These are phyloP conservation scores for Drosophila demipolita DNA, from an alignment of 2,888 invertebrate genomes.

Conservation along the genomic window DNA sequence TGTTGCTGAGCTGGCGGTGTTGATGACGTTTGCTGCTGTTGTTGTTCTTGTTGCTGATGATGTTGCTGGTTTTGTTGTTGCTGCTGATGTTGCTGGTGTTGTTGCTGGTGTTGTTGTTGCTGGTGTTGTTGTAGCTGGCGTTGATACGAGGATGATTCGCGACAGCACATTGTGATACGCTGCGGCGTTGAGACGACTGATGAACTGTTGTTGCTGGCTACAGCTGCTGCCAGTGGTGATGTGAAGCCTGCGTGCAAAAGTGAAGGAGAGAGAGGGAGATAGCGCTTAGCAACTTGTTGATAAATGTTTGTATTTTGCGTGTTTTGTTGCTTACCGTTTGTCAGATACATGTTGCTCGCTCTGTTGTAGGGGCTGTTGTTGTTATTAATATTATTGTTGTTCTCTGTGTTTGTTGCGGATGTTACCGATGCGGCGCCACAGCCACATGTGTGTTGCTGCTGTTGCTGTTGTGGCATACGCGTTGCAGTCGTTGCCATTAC, in stretches of 20 bases:
- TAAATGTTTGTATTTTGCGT: neutral
- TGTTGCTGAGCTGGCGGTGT: slow-evolving; percentile 45
- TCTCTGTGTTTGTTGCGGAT: slow-evolving; percentile 32
- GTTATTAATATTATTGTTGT: slow-evolving; percentile 45
- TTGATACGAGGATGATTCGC: slow-evolving; percentile 36
- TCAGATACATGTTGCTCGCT: slow-evolving; percentile 68
- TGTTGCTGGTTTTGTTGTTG: slow-evolving; percentile 40
- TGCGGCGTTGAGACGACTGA: slow-evolving; percentile 67
- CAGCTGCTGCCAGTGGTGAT: slow-evolving; percentile 80
- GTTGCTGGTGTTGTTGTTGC: slow-evolving; percentile 51
- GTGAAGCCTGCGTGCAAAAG: slow-evolving; percentile 70
- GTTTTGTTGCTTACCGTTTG: slow-evolving; percentile 67
- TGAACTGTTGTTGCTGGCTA: slow-evolving; percentile 74
- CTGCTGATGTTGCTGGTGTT: slow-evolving; percentile 33
- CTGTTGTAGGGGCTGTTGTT: slow-evolving; percentile 51
- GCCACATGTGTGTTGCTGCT: slow-evolving; percentile 56
- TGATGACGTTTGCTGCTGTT: slow-evolving; percentile 44
- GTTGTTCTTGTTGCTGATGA: slow-evolving; percentile 37
- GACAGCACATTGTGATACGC: slow-evolving; percentile 63
- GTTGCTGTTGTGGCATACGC: slow-evolving; percentile 52
- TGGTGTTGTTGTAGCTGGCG: slow-evolving; percentile 54
- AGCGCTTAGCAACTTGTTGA: slow-evolving; percentile 59
- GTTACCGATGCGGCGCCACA: slow-evolving; percentile 50
- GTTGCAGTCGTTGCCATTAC: slow-evolving; percentile 63
- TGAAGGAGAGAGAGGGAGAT: slow-evolving; percentile 1